These are phyloP conservation scores for Talpa occidentalis DNA, from an alignment of 2,113 vertebrate species.

Conservation along the genomic window DNA sequence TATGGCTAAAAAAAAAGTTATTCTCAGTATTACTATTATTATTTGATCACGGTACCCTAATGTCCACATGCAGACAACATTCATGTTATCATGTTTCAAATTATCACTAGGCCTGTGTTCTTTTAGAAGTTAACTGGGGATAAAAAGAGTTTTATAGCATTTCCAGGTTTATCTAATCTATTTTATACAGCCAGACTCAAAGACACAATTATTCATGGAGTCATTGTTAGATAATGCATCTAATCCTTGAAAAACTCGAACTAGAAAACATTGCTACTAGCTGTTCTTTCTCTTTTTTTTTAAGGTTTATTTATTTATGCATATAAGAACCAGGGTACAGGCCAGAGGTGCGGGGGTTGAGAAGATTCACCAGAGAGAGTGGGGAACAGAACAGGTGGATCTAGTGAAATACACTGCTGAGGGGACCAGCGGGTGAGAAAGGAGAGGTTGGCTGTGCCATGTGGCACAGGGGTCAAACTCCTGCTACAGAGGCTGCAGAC, in stretches of 20 bases:
- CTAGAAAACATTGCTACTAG: not conserved
- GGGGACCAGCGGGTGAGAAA: too few species aligned
- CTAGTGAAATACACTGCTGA: too few species aligned
- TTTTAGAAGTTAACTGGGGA: not conserved
- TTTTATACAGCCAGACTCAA: not conserved
- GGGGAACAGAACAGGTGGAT: too few species aligned
- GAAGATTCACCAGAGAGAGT: too few species aligned
- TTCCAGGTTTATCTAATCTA: not conserved
- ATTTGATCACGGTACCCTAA: not conserved
- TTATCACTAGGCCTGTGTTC: not conserved
- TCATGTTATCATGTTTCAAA: not conserved
- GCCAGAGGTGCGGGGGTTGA: too few species aligned
- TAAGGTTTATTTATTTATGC: too few species aligned
- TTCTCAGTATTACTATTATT: not conserved
- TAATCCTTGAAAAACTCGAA: not conserved
- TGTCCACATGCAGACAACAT: not conserved
- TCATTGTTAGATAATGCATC: not conserved
- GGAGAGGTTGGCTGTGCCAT: too few species aligned
- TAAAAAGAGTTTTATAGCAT: conserved; percentile 17
- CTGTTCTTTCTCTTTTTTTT: not conserved
- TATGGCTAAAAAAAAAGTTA: not conserved
- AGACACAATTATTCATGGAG: not conserved
- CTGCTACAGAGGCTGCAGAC: too few species aligned
- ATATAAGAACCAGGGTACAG: too few species aligned
- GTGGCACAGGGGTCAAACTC: too few species aligned